Evolutionary conservation across 2,888 invertebrate species (phyloP).

Genomic region (Xanthorhoe designata): DNA sequence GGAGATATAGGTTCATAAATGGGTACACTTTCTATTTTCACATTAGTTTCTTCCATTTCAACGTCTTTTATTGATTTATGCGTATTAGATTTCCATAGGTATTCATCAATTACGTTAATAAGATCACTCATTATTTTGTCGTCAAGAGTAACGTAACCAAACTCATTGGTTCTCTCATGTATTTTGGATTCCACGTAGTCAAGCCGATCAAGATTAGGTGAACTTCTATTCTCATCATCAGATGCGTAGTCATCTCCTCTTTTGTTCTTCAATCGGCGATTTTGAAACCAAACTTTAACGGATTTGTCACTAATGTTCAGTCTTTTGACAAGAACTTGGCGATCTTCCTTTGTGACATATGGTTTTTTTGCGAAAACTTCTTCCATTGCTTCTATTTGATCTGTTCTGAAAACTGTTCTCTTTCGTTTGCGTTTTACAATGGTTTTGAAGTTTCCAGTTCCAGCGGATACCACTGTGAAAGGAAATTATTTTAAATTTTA

Average conservation of each 20-base stretch:
- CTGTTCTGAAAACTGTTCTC: conserved; percentile 90
- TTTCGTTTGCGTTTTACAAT: conserved; percentile 84
- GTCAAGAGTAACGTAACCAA: conserved; percentile 63
- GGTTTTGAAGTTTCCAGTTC: conserved; percentile 46
- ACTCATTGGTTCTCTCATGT: conserved; percentile 55
- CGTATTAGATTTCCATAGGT: conserved; percentile 33
- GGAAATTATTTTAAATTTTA: neutral
- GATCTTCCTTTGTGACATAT: conserved; percentile 89
- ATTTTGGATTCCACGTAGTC: conserved; percentile 60
- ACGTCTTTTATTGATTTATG: conserved; percentile 23
- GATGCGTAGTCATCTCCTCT: conserved; percentile 65
- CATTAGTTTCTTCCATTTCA: conserved; percentile 24
- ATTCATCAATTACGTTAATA: conserved; percentile 54
- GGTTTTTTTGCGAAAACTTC: conserved; percentile 88
- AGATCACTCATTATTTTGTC: conserved; percentile 55
- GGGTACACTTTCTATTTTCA: conserved; percentile 34
- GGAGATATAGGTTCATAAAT: conserved; percentile 70
- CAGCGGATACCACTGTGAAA: conserved; percentile 47
- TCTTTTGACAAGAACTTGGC: conserved; percentile 87
- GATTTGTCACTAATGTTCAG: conserved; percentile 88
- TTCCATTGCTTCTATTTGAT: conserved; percentile 89
- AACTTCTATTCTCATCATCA: conserved; percentile 23
- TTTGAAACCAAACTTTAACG: conserved; percentile 93
- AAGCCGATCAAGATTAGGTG: conserved; percentile 44
- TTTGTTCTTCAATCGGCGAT: conserved; percentile 88